Base-by-base conservation (phyloP, 1,140 invertebrate genomes). In the Achroia grisella region DNA sequence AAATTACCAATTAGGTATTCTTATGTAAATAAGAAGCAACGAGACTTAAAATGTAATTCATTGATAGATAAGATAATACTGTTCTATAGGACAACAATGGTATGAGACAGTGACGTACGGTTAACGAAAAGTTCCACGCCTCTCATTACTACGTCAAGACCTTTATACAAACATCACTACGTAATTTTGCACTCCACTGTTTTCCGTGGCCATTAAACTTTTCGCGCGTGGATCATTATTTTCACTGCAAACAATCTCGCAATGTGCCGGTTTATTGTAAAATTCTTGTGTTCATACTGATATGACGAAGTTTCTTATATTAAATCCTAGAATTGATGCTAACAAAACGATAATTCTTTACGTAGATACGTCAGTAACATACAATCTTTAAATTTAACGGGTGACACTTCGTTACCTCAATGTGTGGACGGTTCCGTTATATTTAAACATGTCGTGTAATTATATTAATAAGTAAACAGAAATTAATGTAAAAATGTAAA, bases 111-210 rank as follows among this genome's bases (percentile, higher is more conserved):
- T 79, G 68, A 71, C 75, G 70, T 71, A 70, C 12, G 12, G n/a
- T 28, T 37, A 52, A 62, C 61, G 59, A 79, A 79, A 78, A 65
- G 48, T 74, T 75, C 75, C 77, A 72, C 73, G 49, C 70, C 70
- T 71, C 64, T 63, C 42, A 15, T 30, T 34, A 27, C 42, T 70
- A 71, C 77, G 72, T 81, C 70, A 71, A 68, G 49, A 47, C 10
- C 45, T 50, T 23, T 51, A 39, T 37, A 39, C 70, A 76, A 78
- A 78, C 74, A 76, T 75, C 72, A 46, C 54, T 61, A 72, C 72
- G 72, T 74, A 64, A 23, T 23, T 23, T 23, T 23, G 17, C 17
- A 66, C 53, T 48, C 37, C 46, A 48, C 42, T n/a, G 44, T 44
- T 30, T 44, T 54, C 31, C 58, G 39, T 45, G 39, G 35, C 36